phyloP scores from a whole-genome alignment of 2,888 invertebrate genomes.

The Plebejus melissa region DNA sequence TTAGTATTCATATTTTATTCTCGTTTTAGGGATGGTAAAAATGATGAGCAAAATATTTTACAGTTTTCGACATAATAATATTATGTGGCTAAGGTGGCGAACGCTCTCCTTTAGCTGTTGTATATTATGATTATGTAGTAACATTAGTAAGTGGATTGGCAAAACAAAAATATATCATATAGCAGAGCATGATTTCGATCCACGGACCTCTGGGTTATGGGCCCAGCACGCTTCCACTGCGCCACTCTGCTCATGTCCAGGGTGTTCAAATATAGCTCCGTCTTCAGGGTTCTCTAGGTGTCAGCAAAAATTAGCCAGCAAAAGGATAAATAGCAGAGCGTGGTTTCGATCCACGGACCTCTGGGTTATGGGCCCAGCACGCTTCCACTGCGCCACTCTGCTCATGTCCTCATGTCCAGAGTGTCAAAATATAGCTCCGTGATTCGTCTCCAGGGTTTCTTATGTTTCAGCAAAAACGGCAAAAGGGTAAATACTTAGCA shows the following conservation, averaged over 20 bases:
- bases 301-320: not conserved
- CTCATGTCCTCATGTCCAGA: conserved; percentile 47
- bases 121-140: too few species aligned
- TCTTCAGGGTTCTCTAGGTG: not conserved
- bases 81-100: too few species aligned
- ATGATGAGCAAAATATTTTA: not conserved
- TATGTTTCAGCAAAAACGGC: not conserved
- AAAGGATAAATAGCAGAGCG: conserved; percentile 80
- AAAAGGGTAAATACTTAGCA: conserved; percentile 65
- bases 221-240: conserved; percentile 91
- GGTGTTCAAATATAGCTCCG: not conserved
- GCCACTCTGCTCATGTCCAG: conserved; percentile 82
- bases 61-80: too few species aligned
- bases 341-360: conserved; percentile 95
- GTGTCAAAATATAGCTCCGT: not conserved
- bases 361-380: conserved; percentile 93
- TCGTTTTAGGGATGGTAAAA: not conserved
- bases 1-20: not conserved
- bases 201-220: conserved; percentile 95
- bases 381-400: conserved; percentile 91
- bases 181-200: conserved; percentile 93
- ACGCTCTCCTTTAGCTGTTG: too few species aligned
- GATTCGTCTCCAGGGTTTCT: too few species aligned
- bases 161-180: conserved; percentile 39
- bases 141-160: too few species aligned